Evolutionary conservation across 2,888 invertebrate genomes (phyloP).

Genomic region (Drosophila villosipedis): DNA sequence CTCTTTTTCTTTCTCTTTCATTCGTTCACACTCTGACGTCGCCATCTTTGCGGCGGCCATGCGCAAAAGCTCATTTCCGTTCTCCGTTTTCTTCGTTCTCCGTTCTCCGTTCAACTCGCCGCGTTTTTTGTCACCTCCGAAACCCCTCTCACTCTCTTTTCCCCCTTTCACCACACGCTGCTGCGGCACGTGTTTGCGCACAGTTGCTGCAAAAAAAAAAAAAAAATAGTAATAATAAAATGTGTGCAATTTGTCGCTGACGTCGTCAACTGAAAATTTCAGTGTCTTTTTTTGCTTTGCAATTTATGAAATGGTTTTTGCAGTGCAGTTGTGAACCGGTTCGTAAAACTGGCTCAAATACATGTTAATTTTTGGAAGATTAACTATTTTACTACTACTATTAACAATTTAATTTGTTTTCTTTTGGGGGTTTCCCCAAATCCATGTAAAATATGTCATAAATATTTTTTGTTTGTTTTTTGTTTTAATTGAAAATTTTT

Average conservation of each 20-base stretch:
- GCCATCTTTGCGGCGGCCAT: conserved; percentile 63
- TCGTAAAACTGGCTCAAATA: too few species aligned
- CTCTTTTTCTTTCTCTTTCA: conserved; percentile 5
- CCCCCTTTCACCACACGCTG: not conserved
- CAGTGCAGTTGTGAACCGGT: conserved; percentile 1
- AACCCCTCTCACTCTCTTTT: not conserved
- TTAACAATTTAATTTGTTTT: not conserved
- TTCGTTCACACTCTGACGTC: conserved; percentile 38
- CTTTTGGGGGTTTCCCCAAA: too few species aligned
- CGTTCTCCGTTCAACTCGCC: conserved; percentile 66
- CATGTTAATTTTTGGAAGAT: not conserved
- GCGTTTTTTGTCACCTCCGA: conserved; percentile 37
- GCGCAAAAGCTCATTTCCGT: conserved; percentile 71
- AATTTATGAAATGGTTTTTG: conserved; percentile 1
- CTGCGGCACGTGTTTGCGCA: conserved; percentile 82
- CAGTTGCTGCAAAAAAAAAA: conserved; percentile 57
- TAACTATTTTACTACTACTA: not conserved
- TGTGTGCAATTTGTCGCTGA: conserved; percentile 65
- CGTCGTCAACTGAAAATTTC: conserved; percentile 64
- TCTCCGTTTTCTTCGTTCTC: conserved; percentile 16
- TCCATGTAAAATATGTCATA: not conserved
- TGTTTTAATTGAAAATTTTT: not conserved
- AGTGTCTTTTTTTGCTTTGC: conserved; percentile 13
- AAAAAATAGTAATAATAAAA: conserved; percentile 8
- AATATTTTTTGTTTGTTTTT: too few species aligned